These are phyloP conservation scores for Procavia capensis DNA, from an alignment of 2,113 vertebrate genomes.

Conservation along the genomic window DNA sequence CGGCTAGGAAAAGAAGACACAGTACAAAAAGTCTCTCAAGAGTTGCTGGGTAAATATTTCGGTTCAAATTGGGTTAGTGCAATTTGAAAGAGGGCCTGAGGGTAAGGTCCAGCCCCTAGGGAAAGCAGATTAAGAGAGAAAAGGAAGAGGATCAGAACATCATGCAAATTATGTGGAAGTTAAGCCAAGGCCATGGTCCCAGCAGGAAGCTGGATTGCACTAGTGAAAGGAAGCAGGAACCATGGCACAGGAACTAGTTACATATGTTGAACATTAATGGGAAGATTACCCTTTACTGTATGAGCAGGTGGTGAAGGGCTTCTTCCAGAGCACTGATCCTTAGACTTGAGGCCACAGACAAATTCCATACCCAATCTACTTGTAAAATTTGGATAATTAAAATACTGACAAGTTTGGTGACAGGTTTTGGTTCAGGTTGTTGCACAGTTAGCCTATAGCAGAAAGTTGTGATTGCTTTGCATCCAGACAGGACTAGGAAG, in stretches of 20 bases:
- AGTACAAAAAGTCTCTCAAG: not conserved
- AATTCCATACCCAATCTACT: not conserved
- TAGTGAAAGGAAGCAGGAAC: slow-evolving; percentile 48
- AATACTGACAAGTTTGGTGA: not conserved
- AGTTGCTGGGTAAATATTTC: not conserved
- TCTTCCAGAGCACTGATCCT: not conserved
- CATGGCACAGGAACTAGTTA: not conserved
- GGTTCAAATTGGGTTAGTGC: not conserved
- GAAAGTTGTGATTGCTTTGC: not conserved
- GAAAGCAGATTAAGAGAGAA: slow-evolving; percentile 3
- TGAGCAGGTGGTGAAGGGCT: slow-evolving; percentile 53
- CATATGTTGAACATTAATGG: slow-evolving; percentile 48
- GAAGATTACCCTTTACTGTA: slow-evolving; percentile 27
- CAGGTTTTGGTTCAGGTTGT: not conserved
- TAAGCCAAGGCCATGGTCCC: slow-evolving; percentile 8
- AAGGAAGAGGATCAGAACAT: not conserved
- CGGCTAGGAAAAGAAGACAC: not conserved
- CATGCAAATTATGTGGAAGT: not conserved
- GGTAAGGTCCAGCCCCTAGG: not conserved
- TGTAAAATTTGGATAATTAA: slow-evolving; percentile 24
- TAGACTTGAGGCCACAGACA: not conserved
- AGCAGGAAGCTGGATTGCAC: slow-evolving; percentile 39
- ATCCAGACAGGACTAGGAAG: not conserved
- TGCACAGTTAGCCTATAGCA: not conserved
- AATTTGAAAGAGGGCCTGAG: slow-evolving; percentile 2